Conservation (phyloP, 2,797 vertebrate genomes). For the Chrosomus eos region DNA sequence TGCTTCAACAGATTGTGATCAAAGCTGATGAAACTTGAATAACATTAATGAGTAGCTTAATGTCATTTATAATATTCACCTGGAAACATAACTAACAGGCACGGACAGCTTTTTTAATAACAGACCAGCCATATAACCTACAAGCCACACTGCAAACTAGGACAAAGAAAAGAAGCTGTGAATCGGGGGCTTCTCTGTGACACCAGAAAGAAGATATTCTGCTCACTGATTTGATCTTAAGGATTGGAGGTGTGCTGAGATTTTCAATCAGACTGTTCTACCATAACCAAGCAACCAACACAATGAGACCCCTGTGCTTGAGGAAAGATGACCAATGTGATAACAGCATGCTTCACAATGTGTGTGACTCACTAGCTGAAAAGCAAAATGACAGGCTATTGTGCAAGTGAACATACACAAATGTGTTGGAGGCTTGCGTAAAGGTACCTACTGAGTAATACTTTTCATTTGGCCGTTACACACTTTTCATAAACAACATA, state of each 20-base stretch:
- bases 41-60: neutral
- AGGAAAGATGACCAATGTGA: constrained; percentile 5
- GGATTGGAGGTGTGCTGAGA: constrained; percentile 14
- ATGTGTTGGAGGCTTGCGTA: neutral
- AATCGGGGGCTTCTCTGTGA: neutral
- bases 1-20: neutral
- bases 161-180: neutral
- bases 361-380: neutral
- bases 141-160: neutral
- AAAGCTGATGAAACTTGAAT: neutral
- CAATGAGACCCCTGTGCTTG: neutral
- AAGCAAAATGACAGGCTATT: constrained; percentile 1
- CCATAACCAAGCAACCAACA: constrained; percentile 5
- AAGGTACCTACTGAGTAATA: too few species aligned
- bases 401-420: neutral
- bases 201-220: neutral
- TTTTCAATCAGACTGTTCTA: constrained; percentile 13
- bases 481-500: too few species aligned
- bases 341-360: neutral
- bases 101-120: neutral
- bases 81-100: neutral
- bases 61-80: neutral
- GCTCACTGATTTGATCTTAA: constrained; percentile 23
- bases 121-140: neutral
- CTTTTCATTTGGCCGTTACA: too few species aligned